Evolutionary conservation across 2,888 invertebrate species (phyloP), one percentile per base, ranked within the genome.

Genomic region (Athrips mouffetella): DNA sequence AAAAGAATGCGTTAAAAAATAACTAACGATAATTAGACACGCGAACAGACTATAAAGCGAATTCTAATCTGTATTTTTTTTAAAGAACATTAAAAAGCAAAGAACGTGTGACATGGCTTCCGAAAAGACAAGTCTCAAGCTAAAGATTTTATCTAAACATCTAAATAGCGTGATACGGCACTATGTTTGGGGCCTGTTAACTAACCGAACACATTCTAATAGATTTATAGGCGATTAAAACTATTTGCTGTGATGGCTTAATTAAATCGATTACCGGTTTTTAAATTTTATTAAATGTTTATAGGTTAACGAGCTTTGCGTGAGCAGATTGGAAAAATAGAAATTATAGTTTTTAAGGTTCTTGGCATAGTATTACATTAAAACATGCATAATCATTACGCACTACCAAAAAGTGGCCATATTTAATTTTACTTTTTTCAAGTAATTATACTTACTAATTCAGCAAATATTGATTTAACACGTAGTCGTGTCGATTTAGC

Each of bases 1-100:
- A 56, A 53, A 59, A 51, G 51, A 63, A 64, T 60, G 56, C 52
- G 54, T 64, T 54, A 65, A 68, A 64, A 60, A 58, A 59, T 49
- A 56, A 21, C 37, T 58, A 61, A 66, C 49, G 65, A 51, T 61
- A 52, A 63, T 59, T 65, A 66, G 59, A 72, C 79, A 80, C 78
- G 80, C 79, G 67, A 80, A 70, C 63, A 57, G 48, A 63, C 71
- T 55, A 76, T 80, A 76, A 80, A 78, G 64, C 65, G 66, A 68
- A 70, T 67, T 68, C 65, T 67, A 70, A 70, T 74, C 67, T 72
- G 60, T 70, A n/a, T 60, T 54, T 50, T 29, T 47, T 51, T 47
- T 48, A 33, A 23, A 33, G 13, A 18, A 27, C 29, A 23, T 23
- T 35, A n/a, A 35, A 37, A 21, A 45, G 10, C 18, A 25, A 15